These are phyloP conservation scores for Oriolus oriolus DNA, from an alignment of 2,113 vertebrate species.

Conservation along the genomic window DNA sequence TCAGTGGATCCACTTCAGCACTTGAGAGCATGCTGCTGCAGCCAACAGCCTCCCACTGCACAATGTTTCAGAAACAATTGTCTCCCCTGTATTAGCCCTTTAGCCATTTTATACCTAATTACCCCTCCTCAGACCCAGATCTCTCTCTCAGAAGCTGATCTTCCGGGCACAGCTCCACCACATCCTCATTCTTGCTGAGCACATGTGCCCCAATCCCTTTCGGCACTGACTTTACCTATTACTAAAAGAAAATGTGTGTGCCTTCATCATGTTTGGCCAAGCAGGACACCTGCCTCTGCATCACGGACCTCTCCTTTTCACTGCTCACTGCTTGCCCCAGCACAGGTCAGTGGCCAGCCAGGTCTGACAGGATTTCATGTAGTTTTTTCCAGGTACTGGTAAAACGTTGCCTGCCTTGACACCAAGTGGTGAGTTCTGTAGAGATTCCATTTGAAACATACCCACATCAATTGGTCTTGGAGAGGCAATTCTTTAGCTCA, in stretches of 20 bases:
- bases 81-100: not conserved
- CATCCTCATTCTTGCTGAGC: fast-evolving
- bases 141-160: not conserved
- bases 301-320: not conserved
- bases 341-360: fast-evolving
- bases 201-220: not conserved
- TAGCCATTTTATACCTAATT: not conserved
- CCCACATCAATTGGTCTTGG: not conserved
- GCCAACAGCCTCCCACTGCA: not conserved
- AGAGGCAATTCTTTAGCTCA: not conserved
- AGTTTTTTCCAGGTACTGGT: not conserved
- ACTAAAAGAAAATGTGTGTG: not conserved
- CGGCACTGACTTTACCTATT: not conserved
- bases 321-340: not conserved
- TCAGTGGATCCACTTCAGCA: not conserved
- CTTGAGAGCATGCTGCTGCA: fast-evolving
- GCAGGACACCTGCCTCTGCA: not conserved
- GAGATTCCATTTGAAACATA: not conserved
- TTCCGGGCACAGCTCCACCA: not conserved
- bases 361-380: not conserved
- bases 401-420: not conserved
- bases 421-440: not conserved
- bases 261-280: not conserved
- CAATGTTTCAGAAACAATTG: not conserved
- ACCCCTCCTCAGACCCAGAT: not conserved